A percentile compares a stretch with the other conserved stretches of the same genome.
Evolutionary conservation across 2,888 invertebrate species (phyloP).

Genomic region (Drosophila paramelanica): DNA sequence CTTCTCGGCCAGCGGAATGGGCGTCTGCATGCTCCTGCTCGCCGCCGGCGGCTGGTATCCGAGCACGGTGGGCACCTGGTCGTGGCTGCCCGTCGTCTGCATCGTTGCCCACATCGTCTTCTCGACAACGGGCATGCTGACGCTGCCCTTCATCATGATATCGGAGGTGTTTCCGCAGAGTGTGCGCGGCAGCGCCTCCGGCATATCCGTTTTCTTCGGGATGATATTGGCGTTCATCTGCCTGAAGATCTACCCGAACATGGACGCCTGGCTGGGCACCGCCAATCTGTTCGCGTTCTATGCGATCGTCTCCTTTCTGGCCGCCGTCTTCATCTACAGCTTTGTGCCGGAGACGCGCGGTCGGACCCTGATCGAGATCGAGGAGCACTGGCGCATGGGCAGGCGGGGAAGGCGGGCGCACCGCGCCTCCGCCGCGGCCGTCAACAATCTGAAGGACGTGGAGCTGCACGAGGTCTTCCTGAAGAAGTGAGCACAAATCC

Average conservation of each 20-base stretch:
- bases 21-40: conserved; percentile 87
- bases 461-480: conserved; percentile 76
- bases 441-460: conserved; percentile 57
- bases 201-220: conserved; percentile 88
- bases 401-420: conserved; percentile 38
- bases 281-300: conserved; percentile 88
- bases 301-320: conserved; percentile 87
- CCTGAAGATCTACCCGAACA: conserved; percentile 89
- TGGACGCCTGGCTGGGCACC: conserved; percentile 87
- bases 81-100: conserved; percentile 79
- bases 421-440: conserved; percentile 34
- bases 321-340: conserved; percentile 87
- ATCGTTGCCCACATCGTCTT: conserved; percentile 85
- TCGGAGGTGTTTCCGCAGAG: conserved; percentile 90
- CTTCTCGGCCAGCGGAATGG: conserved; percentile 88
- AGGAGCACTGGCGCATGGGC: conserved; percentile 85
- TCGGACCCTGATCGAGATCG: conserved; percentile 89
- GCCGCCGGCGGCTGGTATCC: conserved; percentile 86
- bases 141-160: conserved; percentile 91
- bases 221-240: conserved; percentile 88
- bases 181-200: conserved; percentile 89
- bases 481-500: conserved; percentile 57
- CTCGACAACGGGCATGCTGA: conserved; percentile 86
- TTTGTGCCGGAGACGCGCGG: conserved; percentile 90
- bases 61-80: conserved; percentile 56